Percentiles rank a stretch among this genome's conserved stretches.
These are phyloP conservation scores for Clarias platycephalus DNA, from an alignment of 2,797 vertebrate genomes.

Conservation along the genomic window DNA sequence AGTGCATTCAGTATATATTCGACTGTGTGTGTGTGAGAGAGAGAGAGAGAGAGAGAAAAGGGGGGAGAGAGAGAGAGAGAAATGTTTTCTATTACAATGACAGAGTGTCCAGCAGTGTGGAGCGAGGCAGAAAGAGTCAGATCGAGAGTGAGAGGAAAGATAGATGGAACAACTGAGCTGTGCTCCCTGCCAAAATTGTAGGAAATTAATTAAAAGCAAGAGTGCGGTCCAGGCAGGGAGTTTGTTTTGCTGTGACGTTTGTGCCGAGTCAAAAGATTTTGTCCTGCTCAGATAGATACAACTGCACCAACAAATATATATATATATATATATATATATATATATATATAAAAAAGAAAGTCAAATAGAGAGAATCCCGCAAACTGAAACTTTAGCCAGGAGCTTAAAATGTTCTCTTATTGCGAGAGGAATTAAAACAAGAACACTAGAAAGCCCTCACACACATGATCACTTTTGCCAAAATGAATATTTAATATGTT, in stretches of 20 bases:
- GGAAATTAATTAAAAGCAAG: slow-evolving; percentile 53
- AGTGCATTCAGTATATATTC: slow-evolving; percentile 27
- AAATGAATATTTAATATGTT: slow-evolving; percentile 46
- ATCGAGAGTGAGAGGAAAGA: slow-evolving; percentile 35
- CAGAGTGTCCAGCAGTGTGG: slow-evolving; percentile 41
- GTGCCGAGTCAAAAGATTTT: slow-evolving; percentile 43
- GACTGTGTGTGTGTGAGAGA: slow-evolving; percentile 21
- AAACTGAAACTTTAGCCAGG: slow-evolving; percentile 33
- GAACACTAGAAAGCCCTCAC: slow-evolving; percentile 29
- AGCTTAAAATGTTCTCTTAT: slow-evolving; percentile 17
- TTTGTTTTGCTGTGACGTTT: slow-evolving; percentile 54
- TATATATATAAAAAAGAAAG: not conserved
- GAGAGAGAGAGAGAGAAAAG: not conserved
- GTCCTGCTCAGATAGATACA: slow-evolving; percentile 45
- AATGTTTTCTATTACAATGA: slow-evolving; percentile 54
- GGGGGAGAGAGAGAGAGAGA: slow-evolving; percentile 25
- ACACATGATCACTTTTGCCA: slow-evolving; percentile 18
- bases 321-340: not conserved
- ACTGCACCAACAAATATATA: not conserved
- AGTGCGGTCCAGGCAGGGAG: slow-evolving; percentile 42
- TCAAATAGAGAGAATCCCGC: not conserved
- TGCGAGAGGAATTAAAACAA: not conserved
- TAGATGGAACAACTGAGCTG: slow-evolving; percentile 39
- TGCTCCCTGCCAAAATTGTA: slow-evolving; percentile 44
- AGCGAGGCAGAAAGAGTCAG: slow-evolving; percentile 31